phyloP scores from a whole-genome alignment of 2,888 invertebrate genomes.

The Drosophila rubida region DNA sequence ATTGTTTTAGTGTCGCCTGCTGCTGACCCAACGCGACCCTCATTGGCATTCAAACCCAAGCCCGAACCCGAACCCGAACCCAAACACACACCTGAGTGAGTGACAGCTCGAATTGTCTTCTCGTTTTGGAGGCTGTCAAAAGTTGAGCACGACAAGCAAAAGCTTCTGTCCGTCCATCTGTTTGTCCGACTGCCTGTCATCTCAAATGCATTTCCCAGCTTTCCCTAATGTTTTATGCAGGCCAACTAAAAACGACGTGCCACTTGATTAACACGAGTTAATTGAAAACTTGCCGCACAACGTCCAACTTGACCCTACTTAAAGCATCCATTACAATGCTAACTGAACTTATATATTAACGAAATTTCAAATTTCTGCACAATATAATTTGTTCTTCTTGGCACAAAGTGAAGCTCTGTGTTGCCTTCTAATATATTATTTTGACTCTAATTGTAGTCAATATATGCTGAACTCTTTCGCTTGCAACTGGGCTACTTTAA shows the following conservation, averaged over 20 bases:
- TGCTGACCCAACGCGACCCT: conserved; percentile 7
- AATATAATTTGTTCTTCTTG: no score
- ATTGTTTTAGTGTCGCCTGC: conserved; percentile 65
- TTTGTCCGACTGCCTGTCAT: conserved; percentile 1
- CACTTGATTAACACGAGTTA: conserved; percentile 30
- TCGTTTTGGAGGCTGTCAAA: conserved; percentile 72
- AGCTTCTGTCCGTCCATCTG: background rate
- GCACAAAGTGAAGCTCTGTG: no score
- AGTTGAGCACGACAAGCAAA: conserved; percentile 24
- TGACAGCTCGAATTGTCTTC: conserved; percentile 82
- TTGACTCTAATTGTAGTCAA: no score
- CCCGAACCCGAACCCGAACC: no score
- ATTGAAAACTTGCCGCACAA: conserved; percentile 37
- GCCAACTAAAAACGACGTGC: background rate
- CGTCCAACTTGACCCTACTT: background rate
- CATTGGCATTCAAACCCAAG: no score
- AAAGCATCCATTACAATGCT: background rate
- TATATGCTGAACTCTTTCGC: no score
- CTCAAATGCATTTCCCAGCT: conserved; percentile 39
- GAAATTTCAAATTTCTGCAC: no score
- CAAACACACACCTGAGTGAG: conserved; percentile 11
- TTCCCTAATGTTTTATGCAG: conserved; percentile 31
- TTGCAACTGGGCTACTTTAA: background rate
- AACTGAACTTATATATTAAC: no score
- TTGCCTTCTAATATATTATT: no score